phyloP scores from a whole-genome alignment of 1,140 invertebrate species.

The Lasioglossum albipes region DNA sequence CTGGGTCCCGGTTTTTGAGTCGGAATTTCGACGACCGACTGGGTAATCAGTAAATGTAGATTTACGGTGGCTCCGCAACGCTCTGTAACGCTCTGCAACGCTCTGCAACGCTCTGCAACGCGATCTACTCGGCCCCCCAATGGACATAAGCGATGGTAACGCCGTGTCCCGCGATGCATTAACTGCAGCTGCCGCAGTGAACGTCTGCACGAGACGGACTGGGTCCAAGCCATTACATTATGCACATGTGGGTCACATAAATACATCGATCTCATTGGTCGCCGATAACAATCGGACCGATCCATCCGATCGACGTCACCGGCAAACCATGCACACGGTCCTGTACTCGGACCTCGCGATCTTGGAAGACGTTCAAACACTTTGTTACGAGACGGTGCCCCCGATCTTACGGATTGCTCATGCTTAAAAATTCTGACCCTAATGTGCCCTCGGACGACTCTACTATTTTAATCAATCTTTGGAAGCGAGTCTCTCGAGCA shows the following conservation, averaged over 20 bases:
- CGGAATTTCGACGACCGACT: conserved; percentile 9
- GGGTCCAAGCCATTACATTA: conserved; percentile 72
- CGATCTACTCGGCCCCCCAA: conserved; percentile 50
- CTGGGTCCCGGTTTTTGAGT: neutral
- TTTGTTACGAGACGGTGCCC: neutral
- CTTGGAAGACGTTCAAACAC: conserved; percentile 33
- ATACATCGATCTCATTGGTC: conserved; percentile 75
- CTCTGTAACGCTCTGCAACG: conserved; percentile 35
- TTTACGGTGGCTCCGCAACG: conserved; percentile 43
- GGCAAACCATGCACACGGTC: conserved; percentile 26
- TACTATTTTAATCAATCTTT: too few species aligned
- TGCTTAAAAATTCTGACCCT: too few species aligned
- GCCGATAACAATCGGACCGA: conserved; percentile 64
- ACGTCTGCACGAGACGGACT: conserved; percentile 69
- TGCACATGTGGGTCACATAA: conserved; percentile 77
- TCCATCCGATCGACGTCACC: conserved; percentile 54
- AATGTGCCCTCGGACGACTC: too few species aligned
- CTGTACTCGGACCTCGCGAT: neutral
- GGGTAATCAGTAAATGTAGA: conserved; percentile 42
- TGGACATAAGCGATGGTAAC: conserved; percentile 61
- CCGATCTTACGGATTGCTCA: neutral
- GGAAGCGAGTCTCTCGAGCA: too few species aligned
- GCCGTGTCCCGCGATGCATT: conserved; percentile 72
- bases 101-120: conserved; percentile 16
- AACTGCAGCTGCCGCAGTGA: conserved; percentile 75